Evolutionary conservation across 2,888 invertebrate species (phyloP).

Genomic region (Mayetiola destructor): DNA sequence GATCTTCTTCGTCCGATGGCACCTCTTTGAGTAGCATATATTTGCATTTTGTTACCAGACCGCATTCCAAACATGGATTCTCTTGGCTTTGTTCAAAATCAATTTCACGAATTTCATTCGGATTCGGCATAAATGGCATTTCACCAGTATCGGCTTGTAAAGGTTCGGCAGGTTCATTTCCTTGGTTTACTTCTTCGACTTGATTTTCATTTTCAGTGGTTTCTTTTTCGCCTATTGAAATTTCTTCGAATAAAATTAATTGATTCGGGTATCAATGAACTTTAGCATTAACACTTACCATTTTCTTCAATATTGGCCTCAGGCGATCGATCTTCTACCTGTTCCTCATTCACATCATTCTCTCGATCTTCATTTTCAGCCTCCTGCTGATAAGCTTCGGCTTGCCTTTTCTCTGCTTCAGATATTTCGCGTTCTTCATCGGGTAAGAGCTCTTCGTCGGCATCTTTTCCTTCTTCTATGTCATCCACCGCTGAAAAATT

Average conservation of each 20-base stretch:
- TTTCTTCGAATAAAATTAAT: neutral
- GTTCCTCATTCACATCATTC: constrained; percentile 16
- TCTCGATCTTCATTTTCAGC: constrained; percentile 26
- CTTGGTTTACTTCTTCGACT: constrained; percentile 33
- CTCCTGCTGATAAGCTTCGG: constrained; percentile 26
- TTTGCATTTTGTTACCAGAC: constrained; percentile 28
- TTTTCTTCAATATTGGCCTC: constrained; percentile 21
- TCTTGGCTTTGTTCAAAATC: constrained; percentile 24
- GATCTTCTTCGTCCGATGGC: constrained; percentile 20
- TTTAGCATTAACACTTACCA: neutral
- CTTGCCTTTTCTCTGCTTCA: constrained; percentile 50
- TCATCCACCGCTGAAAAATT: constrained; percentile 35
- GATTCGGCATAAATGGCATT: constrained; percentile 23
- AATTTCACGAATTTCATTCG: constrained; percentile 36
- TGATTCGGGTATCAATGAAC: neutral
- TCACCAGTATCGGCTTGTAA: constrained; percentile 23
- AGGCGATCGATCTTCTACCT: constrained; percentile 16
- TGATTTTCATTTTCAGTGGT: constrained; percentile 26
- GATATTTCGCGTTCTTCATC: constrained; percentile 52
- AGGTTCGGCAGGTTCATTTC: constrained; percentile 38
- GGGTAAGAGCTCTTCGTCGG: constrained; percentile 52
- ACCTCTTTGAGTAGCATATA: constrained; percentile 32
- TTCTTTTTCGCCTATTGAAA: constrained; percentile 22
- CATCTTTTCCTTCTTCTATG: constrained; percentile 38
- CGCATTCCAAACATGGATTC: constrained; percentile 39